phyloP scores from a whole-genome alignment of 2,113 vertebrate genomes.

The Ardeotis arabs region DNA sequence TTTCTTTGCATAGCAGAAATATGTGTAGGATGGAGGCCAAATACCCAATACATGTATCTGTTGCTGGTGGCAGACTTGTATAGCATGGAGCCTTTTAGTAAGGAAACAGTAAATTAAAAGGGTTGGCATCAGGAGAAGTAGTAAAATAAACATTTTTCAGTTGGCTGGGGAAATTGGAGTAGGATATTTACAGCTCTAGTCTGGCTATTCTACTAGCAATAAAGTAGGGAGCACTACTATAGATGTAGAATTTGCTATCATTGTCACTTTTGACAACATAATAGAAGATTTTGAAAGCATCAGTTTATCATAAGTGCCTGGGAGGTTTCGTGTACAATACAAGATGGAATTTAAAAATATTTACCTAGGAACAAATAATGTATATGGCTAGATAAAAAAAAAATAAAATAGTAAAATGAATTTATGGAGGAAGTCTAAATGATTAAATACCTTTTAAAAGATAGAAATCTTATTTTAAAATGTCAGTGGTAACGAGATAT shows the following conservation, averaged over 20 bases:
- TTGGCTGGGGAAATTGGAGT: not conserved
- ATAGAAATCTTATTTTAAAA: not conserved
- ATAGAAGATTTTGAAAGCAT: not conserved
- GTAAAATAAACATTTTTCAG: not conserved
- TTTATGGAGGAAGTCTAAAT: not conserved
- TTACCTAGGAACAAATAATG: not conserved
- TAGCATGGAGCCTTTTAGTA: not conserved
- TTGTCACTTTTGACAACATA: not conserved
- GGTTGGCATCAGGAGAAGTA: not conserved
- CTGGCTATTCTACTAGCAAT: not conserved
- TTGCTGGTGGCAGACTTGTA: not conserved
- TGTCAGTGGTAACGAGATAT: not conserved
- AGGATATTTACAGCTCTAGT: not conserved
- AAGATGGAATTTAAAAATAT: not conserved
- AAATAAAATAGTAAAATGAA: not conserved
- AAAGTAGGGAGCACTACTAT: not conserved
- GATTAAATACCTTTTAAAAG: not conserved
- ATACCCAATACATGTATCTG: not conserved
- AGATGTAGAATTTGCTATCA: not conserved
- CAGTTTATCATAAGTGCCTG: not conserved
- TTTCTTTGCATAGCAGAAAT: not conserved
- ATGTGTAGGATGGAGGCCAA: not conserved
- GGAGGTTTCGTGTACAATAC: not conserved
- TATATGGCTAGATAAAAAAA: not conserved
- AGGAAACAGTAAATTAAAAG: conserved; percentile 20